phyloP scores from a whole-genome alignment of 2,113 vertebrate genomes.

The Furnarius figulus region DNA sequence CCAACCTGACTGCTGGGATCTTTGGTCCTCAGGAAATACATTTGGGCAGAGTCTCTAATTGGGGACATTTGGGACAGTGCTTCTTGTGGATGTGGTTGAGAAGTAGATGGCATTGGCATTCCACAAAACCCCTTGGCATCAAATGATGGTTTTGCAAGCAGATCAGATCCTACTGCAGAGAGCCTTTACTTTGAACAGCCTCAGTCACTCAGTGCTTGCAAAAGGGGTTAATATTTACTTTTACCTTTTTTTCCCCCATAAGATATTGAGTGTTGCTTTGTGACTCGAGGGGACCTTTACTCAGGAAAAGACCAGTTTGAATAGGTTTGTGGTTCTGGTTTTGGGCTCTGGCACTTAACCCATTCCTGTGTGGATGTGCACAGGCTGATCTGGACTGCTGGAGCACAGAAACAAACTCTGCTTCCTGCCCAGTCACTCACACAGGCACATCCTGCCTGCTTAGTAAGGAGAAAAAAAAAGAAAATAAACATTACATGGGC shows the following conservation, averaged over 20 bases:
- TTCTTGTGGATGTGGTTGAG: neutral
- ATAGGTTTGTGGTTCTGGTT: neutral
- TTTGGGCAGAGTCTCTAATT: neutral
- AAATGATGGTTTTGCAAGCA: constrained; percentile 39
- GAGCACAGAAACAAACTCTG: neutral
- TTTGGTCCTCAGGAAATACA: neutral
- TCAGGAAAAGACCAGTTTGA: neutral
- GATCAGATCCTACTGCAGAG: constrained; percentile 40
- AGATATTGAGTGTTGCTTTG: neutral
- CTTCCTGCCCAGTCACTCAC: neutral
- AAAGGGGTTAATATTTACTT: constrained; percentile 21
- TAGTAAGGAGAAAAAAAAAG: constrained; percentile 61
- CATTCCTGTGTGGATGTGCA: neutral
- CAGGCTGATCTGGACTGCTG: neutral
- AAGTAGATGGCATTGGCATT: neutral
- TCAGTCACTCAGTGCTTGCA: neutral
- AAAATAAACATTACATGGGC: constrained; percentile 53
- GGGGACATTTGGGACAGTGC: neutral
- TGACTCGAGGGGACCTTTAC: constrained; percentile 35
- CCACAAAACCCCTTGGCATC: constrained; percentile 38
- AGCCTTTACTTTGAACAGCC: constrained; percentile 7
- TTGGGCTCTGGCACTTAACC: neutral
- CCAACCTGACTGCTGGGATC: neutral
- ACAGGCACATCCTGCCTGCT: constrained; percentile 43
- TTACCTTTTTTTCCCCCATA: neutral